These are phyloP conservation scores for Notospermus geniculatus DNA, from an alignment of 1,140 invertebrate genomes.

Conservation along the genomic window DNA sequence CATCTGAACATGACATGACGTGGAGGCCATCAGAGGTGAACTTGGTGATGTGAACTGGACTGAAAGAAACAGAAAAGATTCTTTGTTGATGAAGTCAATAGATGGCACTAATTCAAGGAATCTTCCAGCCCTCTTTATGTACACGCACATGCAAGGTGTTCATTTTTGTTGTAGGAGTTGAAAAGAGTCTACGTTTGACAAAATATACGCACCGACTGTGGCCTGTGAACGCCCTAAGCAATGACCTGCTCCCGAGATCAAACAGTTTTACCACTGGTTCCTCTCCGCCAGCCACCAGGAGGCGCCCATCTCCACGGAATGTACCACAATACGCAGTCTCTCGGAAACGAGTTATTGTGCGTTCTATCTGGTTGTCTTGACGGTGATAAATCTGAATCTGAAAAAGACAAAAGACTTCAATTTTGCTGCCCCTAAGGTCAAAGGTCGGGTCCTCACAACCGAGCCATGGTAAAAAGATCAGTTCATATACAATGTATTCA, in stretches of 20 bases:
- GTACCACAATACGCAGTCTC: slow-evolving; percentile 81
- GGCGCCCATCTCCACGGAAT: slow-evolving; percentile 78
- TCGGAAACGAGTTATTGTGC: slow-evolving; percentile 82
- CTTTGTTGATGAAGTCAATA: no score
- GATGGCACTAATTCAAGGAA: no score
- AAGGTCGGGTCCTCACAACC: no score
- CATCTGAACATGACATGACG: slow-evolving; percentile 88
- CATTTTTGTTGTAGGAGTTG: no score
- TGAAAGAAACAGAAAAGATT: slow-evolving; percentile 52
- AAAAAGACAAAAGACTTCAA: slow-evolving; percentile 14
- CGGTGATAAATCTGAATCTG: slow-evolving; percentile 85
- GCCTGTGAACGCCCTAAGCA: slow-evolving; percentile 71
- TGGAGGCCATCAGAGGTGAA: slow-evolving; percentile 78
- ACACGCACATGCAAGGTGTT: no score
- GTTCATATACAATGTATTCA: no score
- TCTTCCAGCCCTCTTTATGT: no score
- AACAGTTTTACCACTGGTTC: slow-evolving; percentile 85
- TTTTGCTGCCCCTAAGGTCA: slow-evolving; percentile 5
- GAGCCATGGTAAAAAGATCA: no score
- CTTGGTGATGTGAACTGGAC: slow-evolving; percentile 75
- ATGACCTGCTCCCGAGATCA: slow-evolving; percentile 70
- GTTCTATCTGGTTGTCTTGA: slow-evolving; percentile 77
- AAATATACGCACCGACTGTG: slow-evolving; percentile 60
- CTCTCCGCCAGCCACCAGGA: slow-evolving; percentile 82
- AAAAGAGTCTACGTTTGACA: not conserved